Conservation (phyloP, 2,113 vertebrate species). For the Gymnogyps californianus region DNA sequence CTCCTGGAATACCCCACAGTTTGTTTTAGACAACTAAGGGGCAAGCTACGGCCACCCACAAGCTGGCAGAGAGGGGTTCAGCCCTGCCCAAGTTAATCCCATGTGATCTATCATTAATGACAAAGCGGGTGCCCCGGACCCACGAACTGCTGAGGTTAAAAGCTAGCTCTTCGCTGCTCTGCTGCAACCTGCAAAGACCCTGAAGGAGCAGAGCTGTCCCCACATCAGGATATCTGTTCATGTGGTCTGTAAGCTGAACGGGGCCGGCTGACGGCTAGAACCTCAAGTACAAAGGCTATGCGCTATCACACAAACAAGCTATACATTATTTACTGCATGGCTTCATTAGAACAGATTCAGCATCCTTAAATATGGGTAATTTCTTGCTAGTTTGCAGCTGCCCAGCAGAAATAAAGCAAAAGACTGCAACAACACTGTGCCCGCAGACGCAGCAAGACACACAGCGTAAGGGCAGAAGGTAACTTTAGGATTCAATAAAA, state of each 20-base stretch:
- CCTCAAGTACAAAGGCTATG: too few relatives aligned
- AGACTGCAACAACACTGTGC: too few relatives aligned
- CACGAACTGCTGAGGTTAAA: background rate
- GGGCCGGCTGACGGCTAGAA: background rate
- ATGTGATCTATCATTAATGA: fast-evolving
- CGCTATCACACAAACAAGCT: fast-evolving
- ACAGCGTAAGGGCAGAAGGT: background rate
- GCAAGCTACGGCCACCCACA: background rate
- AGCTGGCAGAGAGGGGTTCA: background rate
- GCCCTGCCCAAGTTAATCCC: fast-evolving
- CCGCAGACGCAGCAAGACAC: background rate
- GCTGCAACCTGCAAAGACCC: background rate
- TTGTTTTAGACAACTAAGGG: background rate
- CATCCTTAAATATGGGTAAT: background rate
- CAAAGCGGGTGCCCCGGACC: background rate
- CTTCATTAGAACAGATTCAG: background rate
- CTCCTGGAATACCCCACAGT: background rate
- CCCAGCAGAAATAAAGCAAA: background rate
- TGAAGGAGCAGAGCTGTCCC: background rate
- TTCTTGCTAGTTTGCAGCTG: background rate
- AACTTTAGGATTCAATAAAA: background rate
- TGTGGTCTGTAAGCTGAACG: background rate
- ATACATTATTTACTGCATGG: background rate
- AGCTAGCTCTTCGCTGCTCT: background rate
- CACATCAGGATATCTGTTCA: background rate